Conservation (phyloP, 2,888 invertebrate species). For the Synanthedon andrenaeformis region DNA sequence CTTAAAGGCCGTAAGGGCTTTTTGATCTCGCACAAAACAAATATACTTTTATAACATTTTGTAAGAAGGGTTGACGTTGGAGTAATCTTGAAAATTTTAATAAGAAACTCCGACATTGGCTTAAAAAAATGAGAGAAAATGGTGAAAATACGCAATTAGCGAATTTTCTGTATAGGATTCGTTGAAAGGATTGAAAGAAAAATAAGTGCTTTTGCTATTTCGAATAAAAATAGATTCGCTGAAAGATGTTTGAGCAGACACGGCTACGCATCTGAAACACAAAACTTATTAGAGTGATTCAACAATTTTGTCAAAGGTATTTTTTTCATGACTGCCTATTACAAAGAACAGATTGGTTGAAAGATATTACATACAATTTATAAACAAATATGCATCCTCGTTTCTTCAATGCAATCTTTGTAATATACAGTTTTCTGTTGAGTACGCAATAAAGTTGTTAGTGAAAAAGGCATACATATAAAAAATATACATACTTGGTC, state of each 20-base stretch:
- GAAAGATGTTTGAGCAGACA: conserved; percentile 5
- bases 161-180: not conserved
- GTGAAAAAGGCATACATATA: not conserved
- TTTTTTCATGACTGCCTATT: conserved; percentile 21
- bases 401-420: conserved; percentile 1
- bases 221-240: not conserved
- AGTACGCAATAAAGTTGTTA: not conserved
- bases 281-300: conserved; percentile 40
- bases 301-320: conserved; percentile 13
- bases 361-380: too few species aligned
- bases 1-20: not conserved
- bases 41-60: not conserved
- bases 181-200: not conserved
- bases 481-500: conserved; percentile 80
- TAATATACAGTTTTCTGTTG: conserved; percentile 3
- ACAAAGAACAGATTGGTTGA: conserved; percentile 8
- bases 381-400: too few species aligned
- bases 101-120: not conserved
- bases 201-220: not conserved
- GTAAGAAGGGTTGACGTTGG: not conserved
- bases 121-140: not conserved
- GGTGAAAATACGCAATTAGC: not conserved
- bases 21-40: not conserved
- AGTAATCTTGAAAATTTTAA: not conserved
- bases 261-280: conserved; percentile 55